phyloP scores from a whole-genome alignment of 2,888 invertebrate species.

The Drosophila picticornis region DNA sequence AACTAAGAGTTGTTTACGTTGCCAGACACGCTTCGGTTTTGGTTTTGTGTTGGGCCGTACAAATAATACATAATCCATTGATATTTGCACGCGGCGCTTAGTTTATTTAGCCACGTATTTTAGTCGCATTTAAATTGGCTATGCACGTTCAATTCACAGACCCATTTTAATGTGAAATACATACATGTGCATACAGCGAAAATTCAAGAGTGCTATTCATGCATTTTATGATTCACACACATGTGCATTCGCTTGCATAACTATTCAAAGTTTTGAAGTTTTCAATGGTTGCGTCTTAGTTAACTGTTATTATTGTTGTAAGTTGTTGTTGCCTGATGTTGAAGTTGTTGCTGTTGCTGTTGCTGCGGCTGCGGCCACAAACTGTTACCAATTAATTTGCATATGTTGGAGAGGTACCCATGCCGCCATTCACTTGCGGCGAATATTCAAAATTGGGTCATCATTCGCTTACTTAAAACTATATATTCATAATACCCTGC shows the following conservation, averaged over 20 bases:
- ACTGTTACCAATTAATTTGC: slow-evolving; percentile 80
- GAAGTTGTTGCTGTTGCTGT: slow-evolving; percentile 14
- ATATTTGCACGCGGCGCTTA: slow-evolving; percentile 22
- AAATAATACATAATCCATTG: slow-evolving; percentile 35
- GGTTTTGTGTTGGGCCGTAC: not conserved
- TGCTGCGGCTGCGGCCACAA: slow-evolving; percentile 47
- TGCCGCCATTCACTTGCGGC: slow-evolving; percentile 68
- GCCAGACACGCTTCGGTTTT: slow-evolving; percentile 35
- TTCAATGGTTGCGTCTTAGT: slow-evolving; percentile 58
- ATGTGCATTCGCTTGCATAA: slow-evolving; percentile 55
- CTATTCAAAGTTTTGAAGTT: slow-evolving; percentile 51
- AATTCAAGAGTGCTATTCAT: slow-evolving; percentile 52
- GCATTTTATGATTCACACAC: slow-evolving; percentile 46
- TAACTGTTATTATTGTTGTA: slow-evolving; percentile 38
- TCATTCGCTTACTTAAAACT: slow-evolving; percentile 46
- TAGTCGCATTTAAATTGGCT: slow-evolving; percentile 59
- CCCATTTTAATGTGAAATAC: slow-evolving; percentile 31
- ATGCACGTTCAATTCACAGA: slow-evolving; percentile 70
- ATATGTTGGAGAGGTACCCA: slow-evolving; percentile 59
- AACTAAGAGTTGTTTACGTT: slow-evolving; percentile 21
- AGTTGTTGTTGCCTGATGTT: slow-evolving; percentile 31
- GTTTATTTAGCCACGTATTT: slow-evolving; percentile 34
- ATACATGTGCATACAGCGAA: slow-evolving; percentile 25
- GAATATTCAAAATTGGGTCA: slow-evolving; percentile 61
- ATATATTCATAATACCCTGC: slow-evolving; percentile 33